A percentile compares a stretch with the other conserved stretches of the same genome.
Conservation (phyloP, 1,140 invertebrate genomes). For the Procambarus clarkii region DNA sequence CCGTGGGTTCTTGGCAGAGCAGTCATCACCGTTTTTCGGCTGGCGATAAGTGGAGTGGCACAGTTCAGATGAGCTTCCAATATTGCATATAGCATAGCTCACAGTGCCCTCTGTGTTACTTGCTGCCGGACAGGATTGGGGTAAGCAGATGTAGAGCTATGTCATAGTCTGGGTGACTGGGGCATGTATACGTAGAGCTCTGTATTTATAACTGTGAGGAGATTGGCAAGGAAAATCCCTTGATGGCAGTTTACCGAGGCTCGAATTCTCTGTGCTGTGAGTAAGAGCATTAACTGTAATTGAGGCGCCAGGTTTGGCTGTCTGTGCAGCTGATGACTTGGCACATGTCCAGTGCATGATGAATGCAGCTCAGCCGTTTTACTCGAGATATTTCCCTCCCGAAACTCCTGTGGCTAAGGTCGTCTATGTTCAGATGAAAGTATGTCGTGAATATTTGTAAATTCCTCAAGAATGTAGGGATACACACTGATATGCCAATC, state of each 20-base stretch:
- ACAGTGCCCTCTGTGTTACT: slow-evolving; percentile 17
- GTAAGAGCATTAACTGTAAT: slow-evolving; percentile 23
- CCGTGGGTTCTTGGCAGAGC: slow-evolving; percentile 22
- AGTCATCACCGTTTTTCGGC: slow-evolving; percentile 3
- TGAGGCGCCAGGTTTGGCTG: slow-evolving; percentile 18
- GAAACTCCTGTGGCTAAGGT: slow-evolving; percentile 59
- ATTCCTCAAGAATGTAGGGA: slow-evolving; percentile 31
- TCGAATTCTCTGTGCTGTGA: neutral
- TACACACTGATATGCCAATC: slow-evolving; percentile 38
- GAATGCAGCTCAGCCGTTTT: slow-evolving; percentile 36
- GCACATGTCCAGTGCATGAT: slow-evolving; percentile 49
- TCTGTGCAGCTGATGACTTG: slow-evolving; percentile 12
- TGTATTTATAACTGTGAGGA: slow-evolving; percentile 53
- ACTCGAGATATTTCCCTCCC: slow-evolving; percentile 41
- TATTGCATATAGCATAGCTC: slow-evolving; percentile 24
- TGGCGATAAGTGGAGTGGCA: slow-evolving; percentile 11
- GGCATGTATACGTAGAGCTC: slow-evolving; percentile 55
- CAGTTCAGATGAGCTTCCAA: slow-evolving; percentile 28
- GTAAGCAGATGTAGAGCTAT: slow-evolving; percentile 27
- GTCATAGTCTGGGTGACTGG: slow-evolving; percentile 31
- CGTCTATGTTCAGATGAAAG: slow-evolving; percentile 31
- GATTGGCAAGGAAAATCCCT: slow-evolving; percentile 45
- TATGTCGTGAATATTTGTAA: slow-evolving; percentile 39
- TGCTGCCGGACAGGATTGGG: slow-evolving; percentile 45
- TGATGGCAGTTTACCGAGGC: slow-evolving; percentile 45